Evolutionary conservation across 2,113 vertebrate species (phyloP).

Genomic region (Brienomyrus brachyistius): DNA sequence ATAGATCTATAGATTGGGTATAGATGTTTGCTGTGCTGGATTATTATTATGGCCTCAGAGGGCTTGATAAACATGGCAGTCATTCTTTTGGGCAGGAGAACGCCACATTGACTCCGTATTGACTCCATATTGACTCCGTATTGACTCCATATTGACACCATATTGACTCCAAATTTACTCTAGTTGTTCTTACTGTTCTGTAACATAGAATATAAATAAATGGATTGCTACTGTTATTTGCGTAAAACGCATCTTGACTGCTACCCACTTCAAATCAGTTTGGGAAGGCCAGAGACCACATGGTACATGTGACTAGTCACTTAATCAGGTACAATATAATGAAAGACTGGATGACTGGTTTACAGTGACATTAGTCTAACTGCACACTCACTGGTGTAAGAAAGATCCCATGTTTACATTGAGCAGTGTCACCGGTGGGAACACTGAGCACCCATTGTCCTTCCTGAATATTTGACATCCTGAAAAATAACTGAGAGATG

Average conservation of each 20-base stretch:
- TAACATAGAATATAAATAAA: background rate
- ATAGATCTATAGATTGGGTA: background rate
- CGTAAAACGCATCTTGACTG: background rate
- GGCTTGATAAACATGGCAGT: background rate
- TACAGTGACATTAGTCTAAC: constrained; percentile 4
- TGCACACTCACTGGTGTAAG: background rate
- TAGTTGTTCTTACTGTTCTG: background rate
- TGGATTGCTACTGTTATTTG: background rate
- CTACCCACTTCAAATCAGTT: background rate
- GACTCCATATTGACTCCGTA: background rate
- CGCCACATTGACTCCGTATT: too few species aligned
- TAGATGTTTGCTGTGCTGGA: background rate
- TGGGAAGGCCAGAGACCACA: background rate
- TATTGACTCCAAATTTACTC: background rate
- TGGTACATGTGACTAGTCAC: background rate
- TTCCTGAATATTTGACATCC: background rate
- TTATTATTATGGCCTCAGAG: background rate
- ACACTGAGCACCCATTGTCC: background rate
- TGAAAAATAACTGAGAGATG: background rate
- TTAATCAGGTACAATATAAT: background rate
- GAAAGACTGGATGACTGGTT: background rate
- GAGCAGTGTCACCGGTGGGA: background rate
- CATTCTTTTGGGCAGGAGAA: background rate
- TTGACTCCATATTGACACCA: background rate
- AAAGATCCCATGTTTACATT: background rate